A percentile compares a stretch with the other conserved stretches of the same genome.
These are phyloP conservation scores for Blastomussa wellsi DNA, from an alignment of 92 coral and sea anemone species.

Conservation along the genomic window DNA sequence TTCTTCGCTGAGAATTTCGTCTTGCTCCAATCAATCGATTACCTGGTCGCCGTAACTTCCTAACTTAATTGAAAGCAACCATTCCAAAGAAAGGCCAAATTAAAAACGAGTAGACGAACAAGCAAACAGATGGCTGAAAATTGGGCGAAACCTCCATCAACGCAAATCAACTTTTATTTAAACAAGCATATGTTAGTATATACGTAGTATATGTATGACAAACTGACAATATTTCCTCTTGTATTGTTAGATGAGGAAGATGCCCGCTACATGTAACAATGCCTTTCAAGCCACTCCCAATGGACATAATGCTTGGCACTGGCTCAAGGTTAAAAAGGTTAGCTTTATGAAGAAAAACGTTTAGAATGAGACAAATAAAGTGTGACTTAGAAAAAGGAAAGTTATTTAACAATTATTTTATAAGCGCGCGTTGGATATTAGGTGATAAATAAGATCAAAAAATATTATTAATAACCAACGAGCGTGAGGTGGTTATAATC, in stretches of 20 bases:
- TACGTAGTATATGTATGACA: neutral
- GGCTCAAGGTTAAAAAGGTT: constrained; percentile 98
- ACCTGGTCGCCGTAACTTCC: neutral
- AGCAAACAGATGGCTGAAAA: neutral
- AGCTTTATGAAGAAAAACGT: neutral
- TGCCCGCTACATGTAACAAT: constrained; percentile 90
- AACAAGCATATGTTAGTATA: neutral
- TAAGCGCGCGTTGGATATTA: no score
- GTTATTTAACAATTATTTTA: no score
- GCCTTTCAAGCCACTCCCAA: constrained; percentile 96
- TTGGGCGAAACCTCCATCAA: no score
- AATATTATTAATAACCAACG: no score
- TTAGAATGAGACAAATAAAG: no score
- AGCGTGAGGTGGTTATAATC: no score
- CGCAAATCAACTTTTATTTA: neutral
- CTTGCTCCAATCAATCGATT: neutral
- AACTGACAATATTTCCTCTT: neutral
- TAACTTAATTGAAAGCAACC: neutral
- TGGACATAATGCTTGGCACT: constrained; percentile 93
- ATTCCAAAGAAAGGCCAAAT: neutral
- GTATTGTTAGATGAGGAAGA: constrained; percentile 62
- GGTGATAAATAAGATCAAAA: no score
- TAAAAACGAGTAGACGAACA: neutral
- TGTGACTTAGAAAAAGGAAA: no score
- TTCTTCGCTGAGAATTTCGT: neutral